Conservation (phyloP, 2,888 invertebrate species). For the Psylliodes chrysocephalus region DNA sequence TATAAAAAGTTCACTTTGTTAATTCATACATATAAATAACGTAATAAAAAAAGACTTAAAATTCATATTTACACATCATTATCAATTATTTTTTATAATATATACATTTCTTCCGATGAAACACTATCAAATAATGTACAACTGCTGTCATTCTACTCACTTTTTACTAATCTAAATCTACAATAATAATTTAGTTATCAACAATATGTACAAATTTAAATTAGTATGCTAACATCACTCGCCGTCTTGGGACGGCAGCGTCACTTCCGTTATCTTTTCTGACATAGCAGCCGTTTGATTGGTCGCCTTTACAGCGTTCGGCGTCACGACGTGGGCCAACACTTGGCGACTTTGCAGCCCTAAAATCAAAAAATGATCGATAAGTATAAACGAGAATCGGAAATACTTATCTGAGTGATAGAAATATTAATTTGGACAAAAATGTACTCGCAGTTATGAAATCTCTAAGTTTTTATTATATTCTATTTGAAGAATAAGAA, state of each 20-base stretch:
- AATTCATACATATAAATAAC: slow-evolving; percentile 44
- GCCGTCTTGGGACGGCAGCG: slow-evolving; percentile 31
- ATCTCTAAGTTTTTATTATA: too few species aligned
- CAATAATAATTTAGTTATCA: slow-evolving; percentile 33
- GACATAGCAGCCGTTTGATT: slow-evolving; percentile 38
- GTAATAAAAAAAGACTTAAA: slow-evolving; percentile 46
- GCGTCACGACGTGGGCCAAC: slow-evolving; percentile 66
- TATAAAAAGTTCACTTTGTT: slow-evolving; percentile 2
- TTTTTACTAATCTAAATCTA: slow-evolving; percentile 21
- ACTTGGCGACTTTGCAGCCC: slow-evolving; percentile 63
- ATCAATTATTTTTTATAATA: too few species aligned
- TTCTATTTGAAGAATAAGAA: too few species aligned
- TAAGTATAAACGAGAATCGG: too few species aligned
- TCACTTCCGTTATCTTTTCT: slow-evolving; percentile 40
- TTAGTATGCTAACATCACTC: slow-evolving; percentile 34
- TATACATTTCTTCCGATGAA: slow-evolving; percentile 44
- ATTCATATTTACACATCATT: slow-evolving; percentile 32
- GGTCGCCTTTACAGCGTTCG: slow-evolving; percentile 52
- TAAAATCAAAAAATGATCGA: too few species aligned
- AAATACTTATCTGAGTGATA: too few species aligned
- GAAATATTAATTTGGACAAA: too few species aligned
- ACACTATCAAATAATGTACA: slow-evolving; percentile 24
- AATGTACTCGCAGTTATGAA: too few species aligned
- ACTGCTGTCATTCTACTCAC: slow-evolving; percentile 7
- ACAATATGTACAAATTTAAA: slow-evolving; percentile 42